A percentile compares a stretch with the other conserved stretches of the same genome.
Conservation (phyloP, 2,888 invertebrate species). For the Pseudoips prasinana region DNA sequence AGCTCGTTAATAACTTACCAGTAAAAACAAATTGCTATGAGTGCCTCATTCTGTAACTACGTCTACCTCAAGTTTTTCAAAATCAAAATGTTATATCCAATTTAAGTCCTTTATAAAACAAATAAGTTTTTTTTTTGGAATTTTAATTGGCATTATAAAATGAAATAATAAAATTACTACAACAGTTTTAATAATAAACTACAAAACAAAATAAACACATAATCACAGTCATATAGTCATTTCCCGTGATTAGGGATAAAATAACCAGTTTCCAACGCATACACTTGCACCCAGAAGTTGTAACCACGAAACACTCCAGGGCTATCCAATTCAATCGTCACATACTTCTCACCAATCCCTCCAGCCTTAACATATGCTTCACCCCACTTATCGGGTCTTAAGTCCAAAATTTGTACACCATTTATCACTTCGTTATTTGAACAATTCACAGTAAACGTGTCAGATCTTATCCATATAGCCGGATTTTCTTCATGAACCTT, state of each 20-base stretch:
- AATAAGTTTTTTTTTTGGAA: no score
- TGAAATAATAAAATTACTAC: no score
- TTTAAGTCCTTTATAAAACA: no score
- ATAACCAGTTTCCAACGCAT: conserved; percentile 47
- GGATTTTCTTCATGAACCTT: conserved; percentile 64
- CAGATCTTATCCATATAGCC: conserved; percentile 57
- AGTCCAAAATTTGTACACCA: conserved; percentile 56
- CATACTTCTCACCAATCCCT: conserved; percentile 58
- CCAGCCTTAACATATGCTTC: conserved; percentile 56
- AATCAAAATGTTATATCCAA: no score
- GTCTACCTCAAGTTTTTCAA: no score
- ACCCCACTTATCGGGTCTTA: conserved; percentile 58
- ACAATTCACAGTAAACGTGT: conserved; percentile 55
- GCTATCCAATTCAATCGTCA: conserved; percentile 58
- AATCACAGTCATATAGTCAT: conserved; percentile 13
- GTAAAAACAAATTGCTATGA: no score
- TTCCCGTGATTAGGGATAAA: conserved; percentile 50
- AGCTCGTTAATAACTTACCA: no score
- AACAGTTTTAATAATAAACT: conserved; percentile 18
- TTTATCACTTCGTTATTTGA: conserved; percentile 57
- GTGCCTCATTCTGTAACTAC: no score
- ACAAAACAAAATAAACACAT: conserved; percentile 8
- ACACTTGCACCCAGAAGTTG: conserved; percentile 65
- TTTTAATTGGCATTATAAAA: no score
- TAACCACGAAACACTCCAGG: conserved; percentile 59